A percentile compares a stretch with the other conserved stretches of the same genome.
Evolutionary conservation across 2,888 invertebrate species (phyloP).

Genomic region (Bugulina stolonifera): DNA sequence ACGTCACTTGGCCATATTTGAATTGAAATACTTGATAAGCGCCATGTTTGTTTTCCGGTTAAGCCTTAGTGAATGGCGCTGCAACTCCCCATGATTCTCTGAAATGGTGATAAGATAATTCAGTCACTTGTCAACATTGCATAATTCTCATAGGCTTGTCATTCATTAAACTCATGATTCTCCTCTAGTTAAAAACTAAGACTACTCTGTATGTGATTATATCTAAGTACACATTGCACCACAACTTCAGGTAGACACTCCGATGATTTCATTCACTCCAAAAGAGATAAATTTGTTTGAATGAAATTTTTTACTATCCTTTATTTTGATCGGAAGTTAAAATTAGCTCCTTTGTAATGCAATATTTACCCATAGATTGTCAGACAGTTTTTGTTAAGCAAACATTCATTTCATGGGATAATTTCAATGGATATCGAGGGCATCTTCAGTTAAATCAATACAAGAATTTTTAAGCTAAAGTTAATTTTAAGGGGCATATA

Average conservation of each 20-base stretch:
- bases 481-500: not conserved
- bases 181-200: too few species aligned
- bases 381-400: not conserved
- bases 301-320: too few species aligned
- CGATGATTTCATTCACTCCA: not conserved
- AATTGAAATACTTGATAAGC: too few species aligned
- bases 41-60: not conserved
- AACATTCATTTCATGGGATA: not conserved
- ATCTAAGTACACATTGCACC: not conserved
- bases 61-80: not conserved
- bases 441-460: not conserved
- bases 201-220: not conserved
- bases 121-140: not conserved
- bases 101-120: not conserved
- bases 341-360: not conserved
- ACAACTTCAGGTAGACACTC: too few species aligned
- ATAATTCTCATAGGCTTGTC: not conserved
- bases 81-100: not conserved
- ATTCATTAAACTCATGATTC: not conserved
- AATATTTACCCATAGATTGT: constrained; percentile 3
- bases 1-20: too few species aligned
- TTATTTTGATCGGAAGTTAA: constrained; percentile 8
- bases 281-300: too few species aligned
- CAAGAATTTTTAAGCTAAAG: not conserved
- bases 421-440: not conserved